phyloP scores from a whole-genome alignment of 2,113 vertebrate species.

The Orthonyx spaldingii region DNA sequence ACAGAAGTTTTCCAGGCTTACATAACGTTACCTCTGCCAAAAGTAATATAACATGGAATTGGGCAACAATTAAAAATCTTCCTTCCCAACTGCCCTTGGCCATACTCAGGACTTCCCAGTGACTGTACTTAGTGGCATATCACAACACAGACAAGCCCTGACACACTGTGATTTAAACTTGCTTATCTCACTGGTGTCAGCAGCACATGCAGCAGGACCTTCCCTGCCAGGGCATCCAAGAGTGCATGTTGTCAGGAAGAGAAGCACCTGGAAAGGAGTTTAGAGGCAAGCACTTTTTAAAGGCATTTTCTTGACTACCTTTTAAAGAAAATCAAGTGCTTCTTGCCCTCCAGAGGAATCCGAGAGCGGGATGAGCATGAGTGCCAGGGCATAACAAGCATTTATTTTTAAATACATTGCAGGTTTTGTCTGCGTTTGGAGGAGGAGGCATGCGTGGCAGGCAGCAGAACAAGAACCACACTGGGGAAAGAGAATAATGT shows the following conservation, averaged over 20 bases:
- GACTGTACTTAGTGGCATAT: rapidly evolving
- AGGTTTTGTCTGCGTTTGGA: background rate
- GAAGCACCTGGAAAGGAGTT: background rate
- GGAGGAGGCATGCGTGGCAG: background rate
- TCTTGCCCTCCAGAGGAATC: background rate
- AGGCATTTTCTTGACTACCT: background rate
- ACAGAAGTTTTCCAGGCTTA: background rate
- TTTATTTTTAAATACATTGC: background rate
- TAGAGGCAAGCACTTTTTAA: background rate
- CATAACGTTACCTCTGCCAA: background rate
- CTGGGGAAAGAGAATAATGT: background rate
- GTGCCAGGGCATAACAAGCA: background rate
- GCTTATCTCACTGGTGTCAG: background rate
- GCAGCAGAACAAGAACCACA: background rate
- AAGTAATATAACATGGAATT: background rate
- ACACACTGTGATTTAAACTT: rapidly evolving
- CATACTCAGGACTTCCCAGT: background rate
- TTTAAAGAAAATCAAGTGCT: background rate
- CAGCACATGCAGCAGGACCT: background rate
- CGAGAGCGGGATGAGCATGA: background rate
- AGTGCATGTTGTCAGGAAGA: rapidly evolving
- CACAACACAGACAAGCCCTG: background rate
- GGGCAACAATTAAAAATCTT: background rate
- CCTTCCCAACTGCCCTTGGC: background rate
- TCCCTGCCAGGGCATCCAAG: background rate